Percentiles rank a stretch among this genome's conserved stretches.
These are phyloP conservation scores for Quadriops clusia DNA, from an alignment of 2,888 invertebrate species.

Conservation along the genomic window DNA sequence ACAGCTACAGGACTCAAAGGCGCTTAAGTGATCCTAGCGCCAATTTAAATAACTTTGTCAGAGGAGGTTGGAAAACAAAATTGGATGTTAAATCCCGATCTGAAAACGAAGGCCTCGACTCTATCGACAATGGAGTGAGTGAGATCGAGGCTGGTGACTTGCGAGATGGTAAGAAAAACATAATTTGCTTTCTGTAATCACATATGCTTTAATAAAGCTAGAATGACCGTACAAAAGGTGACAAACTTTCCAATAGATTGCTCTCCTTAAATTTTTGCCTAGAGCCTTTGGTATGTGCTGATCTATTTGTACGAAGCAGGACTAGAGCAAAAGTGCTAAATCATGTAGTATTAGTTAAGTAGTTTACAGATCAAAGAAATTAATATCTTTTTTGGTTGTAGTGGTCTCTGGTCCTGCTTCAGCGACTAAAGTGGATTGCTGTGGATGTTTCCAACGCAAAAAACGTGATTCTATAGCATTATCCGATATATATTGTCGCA, in stretches of 20 bases:
- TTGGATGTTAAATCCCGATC: constrained; percentile 62
- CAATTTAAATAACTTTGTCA: constrained; percentile 72
- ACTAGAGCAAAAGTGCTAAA: constrained; percentile 21
- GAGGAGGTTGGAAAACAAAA: constrained; percentile 70
- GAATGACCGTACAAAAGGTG: not conserved
- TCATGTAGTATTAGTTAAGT: constrained; percentile 5
- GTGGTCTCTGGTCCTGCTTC: constrained; percentile 38
- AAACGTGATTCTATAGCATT: constrained; percentile 33
- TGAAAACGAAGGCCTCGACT: constrained; percentile 85
- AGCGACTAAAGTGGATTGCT: constrained; percentile 33
- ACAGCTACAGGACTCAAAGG: constrained; percentile 61
- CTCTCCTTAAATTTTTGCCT: too few relatives aligned
- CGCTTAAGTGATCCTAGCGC: constrained; percentile 89
- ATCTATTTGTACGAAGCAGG: constrained; percentile 22
- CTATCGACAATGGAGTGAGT: constrained; percentile 67
- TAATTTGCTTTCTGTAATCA: constrained; percentile 1
- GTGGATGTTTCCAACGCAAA: constrained; percentile 35
- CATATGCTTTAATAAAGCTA: constrained; percentile 1
- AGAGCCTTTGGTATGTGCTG: not conserved
- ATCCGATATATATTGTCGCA: constrained; percentile 49
- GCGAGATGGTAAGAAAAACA: constrained; percentile 69
- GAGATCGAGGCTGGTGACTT: constrained; percentile 93
- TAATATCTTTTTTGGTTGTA: constrained; percentile 29
- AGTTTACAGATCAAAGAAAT: constrained; percentile 3
- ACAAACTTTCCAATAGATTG: not conserved